Percentiles rank a stretch among this genome's conserved stretches.
phyloP scores from a whole-genome alignment of 2,797 vertebrate genomes.

The Acrossocheilus wenchowensis region DNA sequence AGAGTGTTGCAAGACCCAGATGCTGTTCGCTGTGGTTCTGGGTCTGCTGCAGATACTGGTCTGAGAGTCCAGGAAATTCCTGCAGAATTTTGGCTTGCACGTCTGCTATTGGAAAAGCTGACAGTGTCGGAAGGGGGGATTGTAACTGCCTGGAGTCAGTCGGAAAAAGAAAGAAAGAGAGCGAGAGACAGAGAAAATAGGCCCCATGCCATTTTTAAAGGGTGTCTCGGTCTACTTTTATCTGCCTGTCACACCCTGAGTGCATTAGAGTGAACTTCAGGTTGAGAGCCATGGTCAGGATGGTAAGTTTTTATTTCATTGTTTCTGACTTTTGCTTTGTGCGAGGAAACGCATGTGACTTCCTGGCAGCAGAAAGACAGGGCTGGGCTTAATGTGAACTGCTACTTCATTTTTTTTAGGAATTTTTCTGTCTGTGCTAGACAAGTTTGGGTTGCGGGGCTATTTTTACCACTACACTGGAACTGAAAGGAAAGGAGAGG shows the following conservation, averaged over 20 bases:
- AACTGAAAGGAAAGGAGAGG: neutral
- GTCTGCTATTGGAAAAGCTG: conserved; percentile 91
- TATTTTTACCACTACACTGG: conserved; percentile 25
- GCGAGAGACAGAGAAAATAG: conserved; percentile 60
- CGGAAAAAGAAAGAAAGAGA: conserved; percentile 48
- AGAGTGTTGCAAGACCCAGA: conserved; percentile 72
- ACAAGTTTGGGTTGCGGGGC: conserved; percentile 7
- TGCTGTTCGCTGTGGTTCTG: conserved; percentile 9
- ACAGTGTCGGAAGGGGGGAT: conserved; percentile 69
- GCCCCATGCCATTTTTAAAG: conserved; percentile 79
- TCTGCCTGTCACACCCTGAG: conserved; percentile 64
- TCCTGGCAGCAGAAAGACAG: conserved; percentile 37
- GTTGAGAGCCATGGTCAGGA: conserved; percentile 46
- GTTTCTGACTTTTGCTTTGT: conserved; percentile 49
- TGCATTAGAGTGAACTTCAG: conserved; percentile 37
- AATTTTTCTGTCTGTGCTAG: conserved; percentile 12
- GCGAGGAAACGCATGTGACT: conserved; percentile 16
- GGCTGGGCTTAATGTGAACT: conserved; percentile 16
- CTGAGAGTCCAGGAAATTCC: conserved; percentile 85
- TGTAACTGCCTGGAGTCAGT: conserved; percentile 71
- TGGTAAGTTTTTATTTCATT: conserved; percentile 80
- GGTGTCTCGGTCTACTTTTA: conserved; percentile 62
- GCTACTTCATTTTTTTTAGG: conserved; percentile 44
- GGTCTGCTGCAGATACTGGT: conserved; percentile 21
- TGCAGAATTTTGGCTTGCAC: conserved; percentile 81